A percentile compares a stretch with the other conserved stretches of the same genome.
Evolutionary conservation across 2,888 invertebrate genomes (phyloP).

Genomic region (Unio pictorum): DNA sequence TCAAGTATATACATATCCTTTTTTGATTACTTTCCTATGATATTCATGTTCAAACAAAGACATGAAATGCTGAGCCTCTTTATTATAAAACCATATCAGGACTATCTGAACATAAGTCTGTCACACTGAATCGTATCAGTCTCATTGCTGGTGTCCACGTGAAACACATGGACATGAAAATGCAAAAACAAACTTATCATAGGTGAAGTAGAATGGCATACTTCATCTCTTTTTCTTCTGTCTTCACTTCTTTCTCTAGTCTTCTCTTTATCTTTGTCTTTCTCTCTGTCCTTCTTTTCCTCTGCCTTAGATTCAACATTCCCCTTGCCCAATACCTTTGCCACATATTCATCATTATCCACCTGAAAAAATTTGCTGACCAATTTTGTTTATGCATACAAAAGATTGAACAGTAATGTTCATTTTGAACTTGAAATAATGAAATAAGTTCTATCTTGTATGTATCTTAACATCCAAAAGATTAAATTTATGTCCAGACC

Average conservation of each 20-base stretch:
- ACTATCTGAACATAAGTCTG: too few species aligned
- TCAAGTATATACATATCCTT: too few species aligned
- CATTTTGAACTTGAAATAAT: neutral
- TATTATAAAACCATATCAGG: too few species aligned
- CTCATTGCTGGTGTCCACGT: too few species aligned
- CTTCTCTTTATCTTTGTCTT: slow-evolving; percentile 25
- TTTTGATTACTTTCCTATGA: too few species aligned
- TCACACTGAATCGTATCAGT: too few species aligned
- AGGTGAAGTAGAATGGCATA: slow-evolving; percentile 2
- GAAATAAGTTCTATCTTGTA: too few species aligned
- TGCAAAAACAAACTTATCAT: slow-evolving; percentile 4
- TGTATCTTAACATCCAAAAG: too few species aligned
- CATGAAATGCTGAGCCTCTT: too few species aligned
- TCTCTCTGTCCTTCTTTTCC: slow-evolving; percentile 26
- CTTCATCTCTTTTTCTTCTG: slow-evolving; percentile 25
- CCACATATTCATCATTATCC: slow-evolving; percentile 71
- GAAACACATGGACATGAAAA: too few species aligned
- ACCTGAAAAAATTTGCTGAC: slow-evolving; percentile 51
- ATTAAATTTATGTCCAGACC: too few species aligned
- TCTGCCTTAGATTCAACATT: slow-evolving; percentile 34
- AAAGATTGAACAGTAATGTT: neutral
- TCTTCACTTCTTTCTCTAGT: slow-evolving; percentile 36
- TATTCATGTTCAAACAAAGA: too few species aligned
- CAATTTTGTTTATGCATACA: neutral
- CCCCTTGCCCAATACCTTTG: slow-evolving; percentile 66